phyloP scores from a whole-genome alignment of 1,140 invertebrate species.

The Cylas formicarius region DNA sequence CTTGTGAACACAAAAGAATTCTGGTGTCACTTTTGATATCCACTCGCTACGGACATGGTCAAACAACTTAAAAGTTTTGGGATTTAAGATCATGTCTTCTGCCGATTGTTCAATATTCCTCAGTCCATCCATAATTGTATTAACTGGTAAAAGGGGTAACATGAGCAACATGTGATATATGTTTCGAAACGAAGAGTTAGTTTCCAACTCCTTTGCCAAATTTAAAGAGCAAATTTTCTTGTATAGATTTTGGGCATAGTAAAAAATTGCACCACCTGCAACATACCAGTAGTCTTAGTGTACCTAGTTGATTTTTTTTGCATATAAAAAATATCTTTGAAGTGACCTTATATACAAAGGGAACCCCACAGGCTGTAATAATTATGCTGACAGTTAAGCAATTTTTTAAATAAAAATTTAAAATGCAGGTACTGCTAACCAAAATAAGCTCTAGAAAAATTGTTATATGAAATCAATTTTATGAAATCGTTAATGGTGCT shows the following conservation, averaged over 20 bases:
- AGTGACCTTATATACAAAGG: too few species aligned
- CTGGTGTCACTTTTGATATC: constrained; percentile 33
- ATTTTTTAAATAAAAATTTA: too few species aligned
- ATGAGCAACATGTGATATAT: constrained; percentile 37
- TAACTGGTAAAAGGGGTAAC: constrained; percentile 35
- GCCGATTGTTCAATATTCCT: constrained; percentile 33
- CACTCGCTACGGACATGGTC: constrained; percentile 30
- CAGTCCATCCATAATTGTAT: constrained; percentile 33
- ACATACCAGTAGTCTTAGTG: too few species aligned
- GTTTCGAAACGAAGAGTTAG: constrained; percentile 30
- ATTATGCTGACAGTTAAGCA: too few species aligned
- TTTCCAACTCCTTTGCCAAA: constrained; percentile 31
- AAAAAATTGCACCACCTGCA: constrained; percentile 35
- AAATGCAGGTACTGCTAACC: too few species aligned
- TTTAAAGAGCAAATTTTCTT: constrained; percentile 35
- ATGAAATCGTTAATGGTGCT: too few species aligned
- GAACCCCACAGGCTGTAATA: too few species aligned
- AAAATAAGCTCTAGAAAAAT: too few species aligned
- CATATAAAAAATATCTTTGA: too few species aligned
- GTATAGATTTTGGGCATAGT: constrained; percentile 36
- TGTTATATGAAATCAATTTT: too few species aligned
- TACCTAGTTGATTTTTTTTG: too few species aligned
- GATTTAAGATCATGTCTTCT: constrained; percentile 17
- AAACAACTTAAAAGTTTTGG: constrained; percentile 24
- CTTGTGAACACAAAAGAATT: constrained; percentile 34